Evolutionary conservation across 2,797 vertebrate species (phyloP).

Genomic region (Phoxinus dragarum): DNA sequence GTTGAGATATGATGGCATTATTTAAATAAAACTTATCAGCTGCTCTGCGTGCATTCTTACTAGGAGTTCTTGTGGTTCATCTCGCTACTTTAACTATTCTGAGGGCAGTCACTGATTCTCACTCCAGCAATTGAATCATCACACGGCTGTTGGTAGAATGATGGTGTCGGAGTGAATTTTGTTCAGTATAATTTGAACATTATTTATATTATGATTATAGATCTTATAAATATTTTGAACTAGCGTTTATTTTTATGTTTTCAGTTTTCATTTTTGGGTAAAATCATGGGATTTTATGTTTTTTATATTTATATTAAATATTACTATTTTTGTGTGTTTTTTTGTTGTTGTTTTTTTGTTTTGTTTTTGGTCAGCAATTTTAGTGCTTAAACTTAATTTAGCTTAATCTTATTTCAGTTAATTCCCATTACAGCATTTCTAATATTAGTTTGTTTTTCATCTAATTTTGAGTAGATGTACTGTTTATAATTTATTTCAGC

Average conservation of each 20-base stretch:
- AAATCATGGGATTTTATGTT: no score
- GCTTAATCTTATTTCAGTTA: no score
- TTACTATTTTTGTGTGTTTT: fast-evolving
- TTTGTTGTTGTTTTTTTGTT: no score
- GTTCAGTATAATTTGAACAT: neutral
- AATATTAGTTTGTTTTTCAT: no score
- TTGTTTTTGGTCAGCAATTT: no score
- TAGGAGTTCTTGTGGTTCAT: neutral
- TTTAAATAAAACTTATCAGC: constrained; percentile 81
- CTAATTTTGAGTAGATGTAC: no score
- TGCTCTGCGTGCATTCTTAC: constrained; percentile 57
- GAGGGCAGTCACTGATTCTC: neutral
- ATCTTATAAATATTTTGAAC: neutral
- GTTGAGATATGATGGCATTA: constrained; percentile 76
- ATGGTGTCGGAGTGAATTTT: neutral
- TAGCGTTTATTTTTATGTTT: neutral
- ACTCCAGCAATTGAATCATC: neutral
- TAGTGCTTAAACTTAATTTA: no score
- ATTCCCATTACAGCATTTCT: no score
- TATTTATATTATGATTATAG: neutral
- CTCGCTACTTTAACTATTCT: neutral
- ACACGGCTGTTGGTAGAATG: neutral
- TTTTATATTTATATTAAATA: no score
- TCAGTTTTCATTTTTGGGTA: neutral
- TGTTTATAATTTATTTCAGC: no score